Percentiles rank a stretch among this genome's conserved stretches.
Conservation (phyloP, 2,113 vertebrate species). For the Tragelaphus scriptus region DNA sequence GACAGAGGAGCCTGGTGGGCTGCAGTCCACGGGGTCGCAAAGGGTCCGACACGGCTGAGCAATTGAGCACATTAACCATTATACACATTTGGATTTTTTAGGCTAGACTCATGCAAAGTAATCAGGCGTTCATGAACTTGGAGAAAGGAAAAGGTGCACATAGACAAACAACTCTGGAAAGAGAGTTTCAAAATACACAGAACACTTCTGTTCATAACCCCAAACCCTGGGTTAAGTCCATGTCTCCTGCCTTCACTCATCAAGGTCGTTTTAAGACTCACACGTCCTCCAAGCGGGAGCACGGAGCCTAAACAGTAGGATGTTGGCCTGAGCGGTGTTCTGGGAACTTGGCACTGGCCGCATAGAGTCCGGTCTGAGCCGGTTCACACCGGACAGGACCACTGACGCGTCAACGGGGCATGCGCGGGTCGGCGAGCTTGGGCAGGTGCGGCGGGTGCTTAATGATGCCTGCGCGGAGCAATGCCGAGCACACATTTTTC, state of each 20-base stretch:
- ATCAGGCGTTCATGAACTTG: neutral
- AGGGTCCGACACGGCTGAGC: accelerated
- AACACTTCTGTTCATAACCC: neutral
- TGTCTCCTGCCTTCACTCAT: neutral
- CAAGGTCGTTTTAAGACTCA: neutral
- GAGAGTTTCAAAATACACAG: neutral
- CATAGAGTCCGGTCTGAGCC: neutral
- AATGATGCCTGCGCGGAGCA: accelerated
- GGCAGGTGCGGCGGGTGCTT: neutral
- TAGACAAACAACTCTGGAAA: neutral
- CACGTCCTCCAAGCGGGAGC: neutral
- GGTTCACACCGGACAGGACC: neutral
- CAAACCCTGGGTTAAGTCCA: neutral
- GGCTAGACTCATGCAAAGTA: neutral
- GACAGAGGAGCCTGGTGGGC: neutral
- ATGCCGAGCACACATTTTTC: accelerated
- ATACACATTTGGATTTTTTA: neutral
- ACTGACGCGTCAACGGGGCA: accelerated
- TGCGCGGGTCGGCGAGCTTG: neutral
- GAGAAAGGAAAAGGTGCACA: neutral
- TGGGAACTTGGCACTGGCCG: accelerated
- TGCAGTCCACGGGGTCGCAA: neutral
- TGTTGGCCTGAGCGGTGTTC: accelerated
- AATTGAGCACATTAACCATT: neutral
- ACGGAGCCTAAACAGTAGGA: accelerated